Evolutionary conservation across 2,797 vertebrate species (phyloP).

Genomic region (Xenops minutus): DNA sequence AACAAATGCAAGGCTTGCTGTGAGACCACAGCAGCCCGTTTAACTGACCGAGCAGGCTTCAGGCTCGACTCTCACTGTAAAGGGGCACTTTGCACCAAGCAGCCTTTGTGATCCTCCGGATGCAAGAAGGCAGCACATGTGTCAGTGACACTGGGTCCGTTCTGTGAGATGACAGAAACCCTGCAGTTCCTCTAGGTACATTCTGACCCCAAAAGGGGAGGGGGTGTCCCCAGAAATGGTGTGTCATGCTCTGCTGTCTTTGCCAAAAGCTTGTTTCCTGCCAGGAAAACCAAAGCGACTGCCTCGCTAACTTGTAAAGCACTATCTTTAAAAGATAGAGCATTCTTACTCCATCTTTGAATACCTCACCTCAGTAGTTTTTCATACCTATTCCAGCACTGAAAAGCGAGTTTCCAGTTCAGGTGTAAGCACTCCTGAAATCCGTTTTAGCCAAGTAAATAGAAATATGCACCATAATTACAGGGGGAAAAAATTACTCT

Average conservation of each 20-base stretch:
- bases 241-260: not conserved
- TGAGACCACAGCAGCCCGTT: not conserved
- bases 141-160: too few relatives aligned
- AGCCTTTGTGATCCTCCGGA: not conserved
- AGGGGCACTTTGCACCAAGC: not conserved
- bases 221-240: not conserved
- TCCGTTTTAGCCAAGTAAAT: not conserved
- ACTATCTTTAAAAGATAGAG: not conserved
- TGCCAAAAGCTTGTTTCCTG: not conserved
- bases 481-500: not conserved
- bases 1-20: conserved; percentile 48
- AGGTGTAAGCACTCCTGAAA: not conserved
- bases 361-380: not conserved
- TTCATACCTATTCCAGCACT: not conserved
- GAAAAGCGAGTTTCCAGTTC: not conserved
- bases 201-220: not conserved
- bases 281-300: not conserved
- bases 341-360: not conserved
- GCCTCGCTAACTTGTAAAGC: not conserved
- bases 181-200: not conserved
- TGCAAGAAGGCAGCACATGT: not conserved
- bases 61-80: not conserved
- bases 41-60: not conserved
- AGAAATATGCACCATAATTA: not conserved
- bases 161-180: not conserved